Evolutionary conservation across 2,888 invertebrate species (phyloP).

Genomic region (Aelia acuminata): DNA sequence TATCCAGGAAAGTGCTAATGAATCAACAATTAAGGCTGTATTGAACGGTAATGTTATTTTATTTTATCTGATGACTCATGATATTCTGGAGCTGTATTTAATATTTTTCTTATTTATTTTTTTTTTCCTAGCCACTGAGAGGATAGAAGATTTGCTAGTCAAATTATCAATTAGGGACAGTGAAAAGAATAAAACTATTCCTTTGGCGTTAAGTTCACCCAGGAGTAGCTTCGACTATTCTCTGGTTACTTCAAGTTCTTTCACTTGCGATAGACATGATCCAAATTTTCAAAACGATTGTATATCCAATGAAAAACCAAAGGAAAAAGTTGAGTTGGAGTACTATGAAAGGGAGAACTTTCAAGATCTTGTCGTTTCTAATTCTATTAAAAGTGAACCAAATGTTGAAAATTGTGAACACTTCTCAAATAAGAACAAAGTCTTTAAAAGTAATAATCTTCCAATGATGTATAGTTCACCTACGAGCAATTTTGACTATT

Average conservation of each 20-base stretch:
- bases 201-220: not conserved
- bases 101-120: no score
- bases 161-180: not conserved
- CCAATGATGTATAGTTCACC: no score
- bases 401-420: not conserved
- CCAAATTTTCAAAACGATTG: not conserved
- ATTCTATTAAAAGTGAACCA: not conserved
- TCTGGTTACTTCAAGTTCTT: not conserved
- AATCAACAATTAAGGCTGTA: conserved; percentile 16
- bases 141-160: conserved; percentile 14
- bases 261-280: not conserved
- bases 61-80: not conserved
- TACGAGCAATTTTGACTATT: no score
- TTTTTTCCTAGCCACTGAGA: conserved; percentile 30
- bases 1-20: not conserved
- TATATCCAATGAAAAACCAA: not conserved
- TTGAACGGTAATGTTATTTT: conserved; percentile 32
- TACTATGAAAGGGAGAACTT: not conserved
- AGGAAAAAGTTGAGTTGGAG: not conserved
- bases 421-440: not conserved
- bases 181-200: not conserved
- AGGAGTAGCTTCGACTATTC: not conserved
- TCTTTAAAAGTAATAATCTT: no score
- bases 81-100: not conserved
- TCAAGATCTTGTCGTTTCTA: not conserved